Conservation (phyloP, 2,888 invertebrate genomes). For the Baronia brevicornis region DNA sequence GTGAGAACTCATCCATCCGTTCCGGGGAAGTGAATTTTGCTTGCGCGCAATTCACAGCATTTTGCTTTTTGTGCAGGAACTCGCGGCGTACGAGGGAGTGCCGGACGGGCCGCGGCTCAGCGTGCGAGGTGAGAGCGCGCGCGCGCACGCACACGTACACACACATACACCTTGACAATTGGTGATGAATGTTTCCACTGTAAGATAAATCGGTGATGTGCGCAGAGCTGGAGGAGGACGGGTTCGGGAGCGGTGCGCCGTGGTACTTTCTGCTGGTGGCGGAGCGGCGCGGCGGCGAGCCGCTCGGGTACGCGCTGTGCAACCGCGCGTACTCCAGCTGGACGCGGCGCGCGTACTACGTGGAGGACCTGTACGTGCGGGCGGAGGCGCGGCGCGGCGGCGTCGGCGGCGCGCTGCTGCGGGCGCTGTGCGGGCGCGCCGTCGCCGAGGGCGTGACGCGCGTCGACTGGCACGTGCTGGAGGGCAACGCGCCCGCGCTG, state of each 20-base stretch:
- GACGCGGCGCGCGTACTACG: conserved; percentile 85
- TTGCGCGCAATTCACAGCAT: too few relatives aligned
- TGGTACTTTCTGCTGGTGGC: conserved; percentile 80
- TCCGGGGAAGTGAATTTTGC: conserved; percentile 9
- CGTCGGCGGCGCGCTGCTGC: conserved; percentile 78
- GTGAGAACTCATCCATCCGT: conserved; percentile 9
- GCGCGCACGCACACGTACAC: background rate
- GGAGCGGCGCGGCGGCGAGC: conserved; percentile 32
- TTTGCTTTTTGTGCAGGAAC: conserved; percentile 58
- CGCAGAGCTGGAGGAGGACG: conserved; percentile 79
- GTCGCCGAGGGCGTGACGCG: conserved; percentile 68
- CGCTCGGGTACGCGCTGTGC: conserved; percentile 86
- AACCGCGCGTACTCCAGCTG: conserved; percentile 91
- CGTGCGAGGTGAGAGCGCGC: conserved; percentile 49
- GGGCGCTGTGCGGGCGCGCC: conserved; percentile 35
- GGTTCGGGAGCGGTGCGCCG: conserved; percentile 77
- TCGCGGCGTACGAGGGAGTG: conserved; percentile 80
- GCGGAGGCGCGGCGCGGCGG: conserved; percentile 77
- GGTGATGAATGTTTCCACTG: too few relatives aligned
- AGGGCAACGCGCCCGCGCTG: conserved; percentile 83
- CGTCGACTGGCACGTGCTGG: conserved; percentile 86
- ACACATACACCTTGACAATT: background rate
- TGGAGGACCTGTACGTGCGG: conserved; percentile 90
- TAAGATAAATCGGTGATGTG: too few relatives aligned
- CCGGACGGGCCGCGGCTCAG: conserved; percentile 76